Conservation (phyloP, 2,113 vertebrate genomes). For the Ceyx melanurus region DNA sequence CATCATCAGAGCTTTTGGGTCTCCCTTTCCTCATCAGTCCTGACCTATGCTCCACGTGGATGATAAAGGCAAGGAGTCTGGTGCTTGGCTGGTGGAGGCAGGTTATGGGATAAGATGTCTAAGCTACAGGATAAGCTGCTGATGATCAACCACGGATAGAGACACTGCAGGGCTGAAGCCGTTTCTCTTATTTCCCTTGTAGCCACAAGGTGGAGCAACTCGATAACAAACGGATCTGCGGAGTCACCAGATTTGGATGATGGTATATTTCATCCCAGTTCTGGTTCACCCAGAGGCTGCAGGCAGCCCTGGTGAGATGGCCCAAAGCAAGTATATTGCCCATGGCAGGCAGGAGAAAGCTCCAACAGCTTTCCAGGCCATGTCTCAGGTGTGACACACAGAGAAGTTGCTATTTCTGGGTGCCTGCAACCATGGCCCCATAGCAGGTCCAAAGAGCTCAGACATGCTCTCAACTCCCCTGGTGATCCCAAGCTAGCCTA, state of each 20-base stretch:
- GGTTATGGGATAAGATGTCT: not conserved
- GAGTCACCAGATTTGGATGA: not conserved
- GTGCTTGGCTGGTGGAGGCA: rapidly evolving
- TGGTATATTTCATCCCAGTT: not conserved
- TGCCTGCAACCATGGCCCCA: not conserved
- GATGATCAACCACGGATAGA: not conserved
- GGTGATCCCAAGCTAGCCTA: not conserved
- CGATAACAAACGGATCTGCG: not conserved
- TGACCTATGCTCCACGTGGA: not conserved
- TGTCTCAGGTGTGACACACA: not conserved
- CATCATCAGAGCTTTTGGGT: not conserved
- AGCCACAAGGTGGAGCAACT: constrained; percentile 57
- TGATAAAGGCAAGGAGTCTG: not conserved
- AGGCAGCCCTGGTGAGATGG: not conserved
- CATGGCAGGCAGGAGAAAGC: not conserved
- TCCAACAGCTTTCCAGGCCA: not conserved
- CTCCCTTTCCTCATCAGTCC: not conserved
- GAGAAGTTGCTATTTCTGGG: not conserved
- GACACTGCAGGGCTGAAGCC: not conserved
- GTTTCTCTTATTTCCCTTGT: not conserved
- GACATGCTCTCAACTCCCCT: not conserved
- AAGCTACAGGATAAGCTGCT: not conserved
- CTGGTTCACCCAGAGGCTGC: not conserved
- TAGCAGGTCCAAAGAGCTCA: not conserved
- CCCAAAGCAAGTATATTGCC: not conserved